Evolutionary conservation across 1,140 invertebrate genomes (phyloP).

Genomic region (Nomia melanderi): DNA sequence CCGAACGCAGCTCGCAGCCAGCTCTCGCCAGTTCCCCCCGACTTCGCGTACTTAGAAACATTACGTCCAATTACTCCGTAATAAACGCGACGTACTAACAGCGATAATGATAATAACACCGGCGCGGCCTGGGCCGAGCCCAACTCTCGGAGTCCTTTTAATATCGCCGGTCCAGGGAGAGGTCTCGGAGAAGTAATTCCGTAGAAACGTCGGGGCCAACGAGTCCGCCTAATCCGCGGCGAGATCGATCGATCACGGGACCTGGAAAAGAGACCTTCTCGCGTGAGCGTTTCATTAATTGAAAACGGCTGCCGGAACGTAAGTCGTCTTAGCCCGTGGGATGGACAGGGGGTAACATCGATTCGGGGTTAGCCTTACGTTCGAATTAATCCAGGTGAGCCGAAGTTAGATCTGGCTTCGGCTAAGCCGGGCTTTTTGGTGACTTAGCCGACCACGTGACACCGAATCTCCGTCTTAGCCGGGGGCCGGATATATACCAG

Average conservation of each 20-base stretch:
- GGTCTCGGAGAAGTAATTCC: conserved; percentile 28
- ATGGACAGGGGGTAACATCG: conserved; percentile 45
- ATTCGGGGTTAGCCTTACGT: conserved; percentile 63
- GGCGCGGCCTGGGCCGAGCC: background rate
- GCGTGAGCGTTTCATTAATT: conserved; percentile 66
- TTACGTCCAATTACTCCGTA: too few relatives aligned
- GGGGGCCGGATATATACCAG: conserved; percentile 12
- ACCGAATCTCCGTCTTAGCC: conserved; percentile 53
- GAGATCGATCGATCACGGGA: conserved; percentile 44
- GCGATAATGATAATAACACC: too few relatives aligned
- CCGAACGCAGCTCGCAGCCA: too few relatives aligned
- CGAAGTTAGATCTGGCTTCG: conserved; percentile 59
- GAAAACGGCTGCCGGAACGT: conserved; percentile 56
- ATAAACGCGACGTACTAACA: too few relatives aligned
- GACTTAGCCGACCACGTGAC: conserved; percentile 65
- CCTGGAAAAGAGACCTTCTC: conserved; percentile 27
- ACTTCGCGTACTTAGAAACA: too few relatives aligned
- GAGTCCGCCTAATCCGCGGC: conserved; percentile 19
- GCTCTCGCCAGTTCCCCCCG: too few relatives aligned
- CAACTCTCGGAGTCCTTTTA: conserved; percentile 7
- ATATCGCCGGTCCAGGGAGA: background rate
- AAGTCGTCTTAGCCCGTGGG: conserved; percentile 55
- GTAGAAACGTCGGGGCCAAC: background rate
- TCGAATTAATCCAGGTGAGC: conserved; percentile 69
- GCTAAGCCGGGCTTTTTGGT: conserved; percentile 67